A percentile compares a stretch with the other conserved stretches of the same genome.
These are phyloP conservation scores for Apocheima hispidaria DNA, from an alignment of 2,888 invertebrate species.

Conservation along the genomic window DNA sequence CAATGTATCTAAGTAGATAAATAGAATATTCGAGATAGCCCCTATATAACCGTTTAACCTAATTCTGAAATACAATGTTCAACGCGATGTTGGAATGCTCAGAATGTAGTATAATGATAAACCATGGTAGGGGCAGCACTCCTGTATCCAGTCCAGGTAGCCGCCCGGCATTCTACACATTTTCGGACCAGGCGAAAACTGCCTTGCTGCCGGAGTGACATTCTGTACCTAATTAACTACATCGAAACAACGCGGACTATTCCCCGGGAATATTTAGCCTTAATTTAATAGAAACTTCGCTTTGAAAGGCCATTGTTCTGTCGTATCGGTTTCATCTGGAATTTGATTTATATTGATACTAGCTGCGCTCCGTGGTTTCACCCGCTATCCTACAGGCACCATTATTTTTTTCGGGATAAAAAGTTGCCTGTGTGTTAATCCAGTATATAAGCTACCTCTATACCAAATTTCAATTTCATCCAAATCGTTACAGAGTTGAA, in stretches of 20 bases:
- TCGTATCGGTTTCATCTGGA: slow-evolving; percentile 40
- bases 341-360: slow-evolving; percentile 41
- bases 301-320: slow-evolving; percentile 31
- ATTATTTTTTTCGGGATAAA: too few species aligned
- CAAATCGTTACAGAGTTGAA: too few species aligned
- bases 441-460: too few species aligned
- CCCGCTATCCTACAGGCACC: too few species aligned
- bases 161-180: slow-evolving; percentile 40
- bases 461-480: too few species aligned
- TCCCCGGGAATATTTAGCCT: slow-evolving; percentile 34
- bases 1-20: slow-evolving; percentile 5
- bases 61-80: slow-evolving; percentile 33
- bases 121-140: slow-evolving; percentile 42
- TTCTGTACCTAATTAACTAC: slow-evolving; percentile 48
- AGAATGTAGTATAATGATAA: slow-evolving; percentile 41
- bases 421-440: too few species aligned
- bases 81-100: slow-evolving; percentile 40
- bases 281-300: slow-evolving; percentile 40
- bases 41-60: slow-evolving; percentile 27
- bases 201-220: slow-evolving; percentile 41
- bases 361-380: too few species aligned
- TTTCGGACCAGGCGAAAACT: slow-evolving; percentile 42
- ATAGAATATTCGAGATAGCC: slow-evolving; percentile 41
- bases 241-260: slow-evolving; percentile 38
- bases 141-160: slow-evolving; percentile 28